Evolutionary conservation across 2,888 invertebrate species (phyloP).

Genomic region (Drosophila anomalata): DNA sequence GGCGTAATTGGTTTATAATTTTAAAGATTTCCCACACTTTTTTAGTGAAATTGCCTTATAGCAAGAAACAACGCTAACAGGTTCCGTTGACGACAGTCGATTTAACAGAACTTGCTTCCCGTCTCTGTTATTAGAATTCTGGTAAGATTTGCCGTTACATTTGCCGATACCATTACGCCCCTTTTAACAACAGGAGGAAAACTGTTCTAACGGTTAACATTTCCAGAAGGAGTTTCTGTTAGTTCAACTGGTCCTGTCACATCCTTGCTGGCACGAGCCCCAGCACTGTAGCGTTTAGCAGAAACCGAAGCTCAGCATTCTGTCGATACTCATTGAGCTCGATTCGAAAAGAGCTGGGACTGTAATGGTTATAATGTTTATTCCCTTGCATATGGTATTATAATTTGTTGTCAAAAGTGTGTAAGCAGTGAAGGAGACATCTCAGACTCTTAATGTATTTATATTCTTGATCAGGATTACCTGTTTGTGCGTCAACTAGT

Average conservation of each 20-base stretch:
- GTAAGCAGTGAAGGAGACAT: no score
- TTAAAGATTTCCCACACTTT: neutral
- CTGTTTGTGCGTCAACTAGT: no score
- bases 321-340: no score
- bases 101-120: neutral
- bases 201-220: conserved; percentile 75
- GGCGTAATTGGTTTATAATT: neutral
- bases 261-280: conserved; percentile 2
- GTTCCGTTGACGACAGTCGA: neutral
- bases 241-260: conserved; percentile 34
- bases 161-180: neutral
- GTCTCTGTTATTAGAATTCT: conserved; percentile 5
- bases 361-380: no score
- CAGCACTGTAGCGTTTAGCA: conserved; percentile 14
- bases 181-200: neutral
- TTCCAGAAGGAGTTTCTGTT: conserved; percentile 1
- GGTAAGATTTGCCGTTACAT: neutral
- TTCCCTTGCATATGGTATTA: no score
- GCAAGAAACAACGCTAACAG: neutral
- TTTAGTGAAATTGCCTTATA: neutral
- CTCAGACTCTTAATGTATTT: no score
- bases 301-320: neutral
- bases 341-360: no score
- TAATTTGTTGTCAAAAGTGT: no score
- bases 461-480: no score